Evolutionary conservation across 2,888 invertebrate species (phyloP).

Genomic region (Nudaria mundana): DNA sequence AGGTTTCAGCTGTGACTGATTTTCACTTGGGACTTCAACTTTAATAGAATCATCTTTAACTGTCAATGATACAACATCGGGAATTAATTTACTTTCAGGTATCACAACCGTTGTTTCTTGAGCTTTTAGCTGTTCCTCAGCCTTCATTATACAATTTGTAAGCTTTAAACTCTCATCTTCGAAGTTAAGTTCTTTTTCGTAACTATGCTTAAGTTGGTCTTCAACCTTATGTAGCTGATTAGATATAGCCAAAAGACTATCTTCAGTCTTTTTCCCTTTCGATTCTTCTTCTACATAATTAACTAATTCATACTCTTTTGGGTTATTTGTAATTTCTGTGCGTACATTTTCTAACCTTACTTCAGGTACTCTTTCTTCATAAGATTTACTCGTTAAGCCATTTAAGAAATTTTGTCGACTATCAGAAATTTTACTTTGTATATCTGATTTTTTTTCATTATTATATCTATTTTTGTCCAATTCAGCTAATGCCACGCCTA

Average conservation of each 20-base stretch:
- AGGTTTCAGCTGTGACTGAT: constrained; percentile 27
- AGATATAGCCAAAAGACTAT: constrained; percentile 74
- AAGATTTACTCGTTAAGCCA: constrained; percentile 61
- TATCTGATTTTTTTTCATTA: constrained; percentile 61
- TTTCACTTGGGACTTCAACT: constrained; percentile 35
- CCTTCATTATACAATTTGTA: constrained; percentile 46
- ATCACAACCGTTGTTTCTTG: constrained; percentile 49
- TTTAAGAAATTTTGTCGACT: constrained; percentile 73
- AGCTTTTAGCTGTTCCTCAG: constrained; percentile 48
- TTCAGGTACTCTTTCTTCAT: constrained; percentile 46
- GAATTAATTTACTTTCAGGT: constrained; percentile 49
- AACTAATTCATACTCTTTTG: constrained; percentile 25
- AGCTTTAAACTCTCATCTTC: constrained; percentile 59
- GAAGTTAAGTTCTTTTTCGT: constrained; percentile 68
- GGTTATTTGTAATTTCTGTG: constrained; percentile 41
- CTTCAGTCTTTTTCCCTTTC: constrained; percentile 72
- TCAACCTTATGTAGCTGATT: constrained; percentile 74
- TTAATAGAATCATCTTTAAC: constrained; percentile 54
- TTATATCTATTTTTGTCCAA: constrained; percentile 74
- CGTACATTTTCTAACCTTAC: constrained; percentile 50
- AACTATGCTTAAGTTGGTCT: constrained; percentile 71
- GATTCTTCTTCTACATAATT: constrained; percentile 32
- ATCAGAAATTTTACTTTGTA: constrained; percentile 75
- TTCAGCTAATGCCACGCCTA: constrained; percentile 84
- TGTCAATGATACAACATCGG: constrained; percentile 47